Evolutionary conservation across 2,888 invertebrate species (phyloP), one percentile per base, ranked within the genome.

Genomic region (Pterostichus niger): DNA sequence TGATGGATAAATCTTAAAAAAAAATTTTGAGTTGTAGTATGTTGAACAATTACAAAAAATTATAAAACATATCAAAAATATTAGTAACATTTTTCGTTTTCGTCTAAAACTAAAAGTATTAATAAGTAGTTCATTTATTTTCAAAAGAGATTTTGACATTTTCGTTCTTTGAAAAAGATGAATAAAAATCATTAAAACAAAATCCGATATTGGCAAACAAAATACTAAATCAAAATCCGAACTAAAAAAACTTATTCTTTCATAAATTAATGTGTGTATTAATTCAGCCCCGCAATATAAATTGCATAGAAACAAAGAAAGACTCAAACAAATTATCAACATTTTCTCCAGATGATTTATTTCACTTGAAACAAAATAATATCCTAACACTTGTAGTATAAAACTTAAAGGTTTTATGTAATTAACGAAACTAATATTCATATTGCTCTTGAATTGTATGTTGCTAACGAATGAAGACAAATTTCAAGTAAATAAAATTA

Each of bases 181-280:
- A 13, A 54, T 54, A 54, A 15, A 54, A 54, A 54, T 54, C 15
- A 54, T 54, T 13, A 13, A 54, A 54, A 13, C 7, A 54, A 54
- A 13, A 13, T 54, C 54, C 4, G 15, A 6, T 7, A 54, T 7
- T 13, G 54, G 54, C 4, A 54, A 5, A 54, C 13, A 2, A n/a
- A 54, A 4, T 4, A 54, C 15, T 4, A 6, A 2, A 6, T 54
- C 13, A 13, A 13, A 13, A 15, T 54, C 54, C 15, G 6, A 2
- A 9, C 15, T 24, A 24, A 24, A 17, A 5, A 17, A 17, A 15
- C 15, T 9, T 56, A 56, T 17, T 56, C 15, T 13, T 17, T 10
- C 9, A 6, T 56, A 13, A 9, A 56, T 17, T 10, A 7, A 5
- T 15, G 3, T 3, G 17, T 17, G 9, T 56, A 56, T 13, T 56